Percentiles rank a stretch among this genome's conserved stretches.
These are phyloP conservation scores for Phoxinus phoxinus DNA, from an alignment of 2,113 vertebrate genomes.

Conservation along the genomic window DNA sequence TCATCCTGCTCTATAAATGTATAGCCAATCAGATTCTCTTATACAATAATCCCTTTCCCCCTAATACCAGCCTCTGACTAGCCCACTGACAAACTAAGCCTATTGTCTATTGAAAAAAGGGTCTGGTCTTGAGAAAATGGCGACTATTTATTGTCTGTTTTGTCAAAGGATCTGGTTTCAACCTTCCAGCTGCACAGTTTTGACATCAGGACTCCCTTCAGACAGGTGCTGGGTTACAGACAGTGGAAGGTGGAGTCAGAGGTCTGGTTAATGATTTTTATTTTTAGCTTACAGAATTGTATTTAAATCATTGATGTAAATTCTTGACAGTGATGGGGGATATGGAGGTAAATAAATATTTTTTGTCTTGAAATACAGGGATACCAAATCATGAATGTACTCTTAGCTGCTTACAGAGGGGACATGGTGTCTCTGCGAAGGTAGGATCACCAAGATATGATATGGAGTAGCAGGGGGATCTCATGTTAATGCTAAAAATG, in stretches of 20 bases:
- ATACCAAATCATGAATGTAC: slow-evolving; percentile 75
- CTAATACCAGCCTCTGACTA: background rate
- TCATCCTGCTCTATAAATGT: background rate
- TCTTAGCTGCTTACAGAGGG: slow-evolving; percentile 71
- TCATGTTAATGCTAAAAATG: too few species aligned
- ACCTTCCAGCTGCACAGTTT: slow-evolving; percentile 73
- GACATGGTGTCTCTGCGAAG: slow-evolving; percentile 69
- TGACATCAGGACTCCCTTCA: slow-evolving; percentile 74
- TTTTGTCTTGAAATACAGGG: slow-evolving; percentile 62
- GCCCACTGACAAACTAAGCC: background rate
- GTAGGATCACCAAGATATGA: slow-evolving; percentile 42
- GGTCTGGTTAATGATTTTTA: slow-evolving; percentile 51
- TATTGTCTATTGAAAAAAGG: background rate
- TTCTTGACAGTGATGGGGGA: background rate
- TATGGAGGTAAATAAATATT: background rate
- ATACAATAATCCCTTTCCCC: background rate
- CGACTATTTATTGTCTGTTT: slow-evolving; percentile 1
- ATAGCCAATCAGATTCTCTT: background rate
- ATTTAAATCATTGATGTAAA: background rate
- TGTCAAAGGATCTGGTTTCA: slow-evolving; percentile 68
- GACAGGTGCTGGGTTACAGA: slow-evolving; percentile 72
- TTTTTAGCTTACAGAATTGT: too few species aligned
- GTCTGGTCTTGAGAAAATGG: background rate
- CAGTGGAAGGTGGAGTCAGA: slow-evolving; percentile 75
- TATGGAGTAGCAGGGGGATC: too few species aligned